Conservation (phyloP, 2,888 invertebrate genomes). For the Leptothorax acervorum region DNA sequence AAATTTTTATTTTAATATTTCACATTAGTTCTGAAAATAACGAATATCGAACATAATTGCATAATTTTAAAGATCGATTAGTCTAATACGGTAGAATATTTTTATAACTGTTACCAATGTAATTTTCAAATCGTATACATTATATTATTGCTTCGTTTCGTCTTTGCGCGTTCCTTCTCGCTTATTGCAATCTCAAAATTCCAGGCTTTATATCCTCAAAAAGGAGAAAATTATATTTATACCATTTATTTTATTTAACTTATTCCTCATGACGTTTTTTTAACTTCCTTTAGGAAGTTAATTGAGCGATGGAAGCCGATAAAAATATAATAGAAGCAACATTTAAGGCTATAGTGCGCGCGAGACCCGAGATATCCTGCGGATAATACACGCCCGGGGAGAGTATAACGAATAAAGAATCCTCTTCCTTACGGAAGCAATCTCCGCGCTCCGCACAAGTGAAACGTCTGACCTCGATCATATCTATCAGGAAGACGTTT, state of each 20-base stretch:
- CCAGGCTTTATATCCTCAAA: neutral
- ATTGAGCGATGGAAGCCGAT: neutral
- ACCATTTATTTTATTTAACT: conserved; percentile 1
- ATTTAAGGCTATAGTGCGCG: conserved; percentile 38
- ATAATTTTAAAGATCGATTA: neutral
- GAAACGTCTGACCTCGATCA: conserved; percentile 32
- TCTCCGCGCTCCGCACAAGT: conserved; percentile 28
- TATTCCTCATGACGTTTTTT: conserved; percentile 1
- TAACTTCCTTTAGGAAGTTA: neutral
- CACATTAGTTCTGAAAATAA: neutral
- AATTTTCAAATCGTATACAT: conserved; percentile 1
- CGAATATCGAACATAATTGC: neutral
- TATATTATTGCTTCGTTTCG: conserved; percentile 2
- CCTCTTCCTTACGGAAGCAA: conserved; percentile 58
- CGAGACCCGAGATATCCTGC: conserved; percentile 67
- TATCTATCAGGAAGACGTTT: neutral
- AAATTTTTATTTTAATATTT: neutral
- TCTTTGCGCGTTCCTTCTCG: neutral
- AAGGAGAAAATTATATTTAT: neutral
- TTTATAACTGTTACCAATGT: neutral
- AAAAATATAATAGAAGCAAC: neutral
- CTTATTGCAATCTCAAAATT: neutral
- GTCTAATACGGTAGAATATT: conserved; percentile 9
- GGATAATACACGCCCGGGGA: conserved; percentile 35
- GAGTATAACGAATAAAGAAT: conserved; percentile 40